phyloP scores from a whole-genome alignment of 2,797 vertebrate genomes.

The Urocyon cinereoargenteus region DNA sequence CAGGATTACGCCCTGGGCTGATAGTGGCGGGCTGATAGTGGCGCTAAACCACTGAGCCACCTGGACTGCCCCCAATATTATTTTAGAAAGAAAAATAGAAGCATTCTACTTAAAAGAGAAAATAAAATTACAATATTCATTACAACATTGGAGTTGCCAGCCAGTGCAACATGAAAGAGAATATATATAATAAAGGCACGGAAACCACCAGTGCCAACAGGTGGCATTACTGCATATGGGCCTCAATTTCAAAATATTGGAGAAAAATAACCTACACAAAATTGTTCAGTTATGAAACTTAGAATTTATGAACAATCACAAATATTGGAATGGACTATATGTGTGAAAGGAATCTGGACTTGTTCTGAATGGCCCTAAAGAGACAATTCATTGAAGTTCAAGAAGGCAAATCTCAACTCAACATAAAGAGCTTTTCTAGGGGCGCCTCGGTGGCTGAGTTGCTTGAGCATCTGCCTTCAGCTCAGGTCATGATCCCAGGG shows the following conservation, averaged over 20 bases:
- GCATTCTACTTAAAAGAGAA: constrained; percentile 32
- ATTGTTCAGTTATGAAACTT: neutral
- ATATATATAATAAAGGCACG: neutral
- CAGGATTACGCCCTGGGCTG: too few species aligned
- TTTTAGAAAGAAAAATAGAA: constrained; percentile 49
- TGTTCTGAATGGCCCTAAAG: neutral
- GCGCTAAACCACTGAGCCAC: too few species aligned
- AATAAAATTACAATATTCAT: neutral
- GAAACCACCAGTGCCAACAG: neutral
- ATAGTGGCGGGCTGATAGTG: too few species aligned
- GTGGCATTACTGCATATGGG: neutral
- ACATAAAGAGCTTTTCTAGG: neutral
- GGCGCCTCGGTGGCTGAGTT: too few species aligned
- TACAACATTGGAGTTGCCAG: neutral
- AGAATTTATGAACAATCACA: neutral
- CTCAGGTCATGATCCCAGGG: too few species aligned
- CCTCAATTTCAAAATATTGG: neutral
- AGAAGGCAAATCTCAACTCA: neutral
- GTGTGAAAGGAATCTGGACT: neutral
- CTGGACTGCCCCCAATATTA: neutral
- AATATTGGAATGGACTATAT: neutral
- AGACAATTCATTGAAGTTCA: neutral
- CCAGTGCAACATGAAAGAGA: neutral
- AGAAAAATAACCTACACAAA: neutral
- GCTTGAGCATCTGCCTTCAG: too few species aligned